These are phyloP conservation scores for Epinotia brunnichana DNA, from an alignment of 2,888 invertebrate species.

Conservation along the genomic window DNA sequence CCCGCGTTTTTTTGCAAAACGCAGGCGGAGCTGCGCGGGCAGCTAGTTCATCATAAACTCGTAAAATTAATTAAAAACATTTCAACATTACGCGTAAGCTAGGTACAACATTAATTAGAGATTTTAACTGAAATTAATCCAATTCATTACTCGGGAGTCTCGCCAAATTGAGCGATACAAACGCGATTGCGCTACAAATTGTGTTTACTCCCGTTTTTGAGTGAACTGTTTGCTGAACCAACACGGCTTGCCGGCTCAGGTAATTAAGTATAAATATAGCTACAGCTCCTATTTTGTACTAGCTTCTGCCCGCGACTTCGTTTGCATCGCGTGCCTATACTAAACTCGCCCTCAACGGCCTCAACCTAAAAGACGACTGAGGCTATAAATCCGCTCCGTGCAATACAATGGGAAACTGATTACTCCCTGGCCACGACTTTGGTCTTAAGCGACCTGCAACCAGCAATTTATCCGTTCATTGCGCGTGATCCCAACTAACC, in stretches of 20 bases:
- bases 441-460: too few relatives aligned
- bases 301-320: background rate
- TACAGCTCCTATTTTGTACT: background rate
- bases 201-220: conserved; percentile 65
- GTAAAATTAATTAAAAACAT: conserved; percentile 33
- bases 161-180: conserved; percentile 66
- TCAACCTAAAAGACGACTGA: too few relatives aligned
- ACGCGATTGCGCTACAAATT: conserved; percentile 69
- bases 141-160: conserved; percentile 63
- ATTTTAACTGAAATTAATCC: conserved; percentile 64
- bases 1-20: too few relatives aligned
- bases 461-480: too few relatives aligned
- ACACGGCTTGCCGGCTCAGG: conserved; percentile 42
- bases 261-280: background rate
- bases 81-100: conserved; percentile 35
- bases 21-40: too few relatives aligned
- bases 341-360: too few relatives aligned
- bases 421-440: too few relatives aligned
- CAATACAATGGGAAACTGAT: too few relatives aligned
- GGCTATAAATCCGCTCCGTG: too few relatives aligned
- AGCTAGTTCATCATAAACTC: background rate
- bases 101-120: conserved; percentile 60
- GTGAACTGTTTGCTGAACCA: conserved; percentile 55
- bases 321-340: background rate
- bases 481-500: too few relatives aligned